phyloP scores from a whole-genome alignment of 2,113 vertebrate species.

The Hystrix brachyura region DNA sequence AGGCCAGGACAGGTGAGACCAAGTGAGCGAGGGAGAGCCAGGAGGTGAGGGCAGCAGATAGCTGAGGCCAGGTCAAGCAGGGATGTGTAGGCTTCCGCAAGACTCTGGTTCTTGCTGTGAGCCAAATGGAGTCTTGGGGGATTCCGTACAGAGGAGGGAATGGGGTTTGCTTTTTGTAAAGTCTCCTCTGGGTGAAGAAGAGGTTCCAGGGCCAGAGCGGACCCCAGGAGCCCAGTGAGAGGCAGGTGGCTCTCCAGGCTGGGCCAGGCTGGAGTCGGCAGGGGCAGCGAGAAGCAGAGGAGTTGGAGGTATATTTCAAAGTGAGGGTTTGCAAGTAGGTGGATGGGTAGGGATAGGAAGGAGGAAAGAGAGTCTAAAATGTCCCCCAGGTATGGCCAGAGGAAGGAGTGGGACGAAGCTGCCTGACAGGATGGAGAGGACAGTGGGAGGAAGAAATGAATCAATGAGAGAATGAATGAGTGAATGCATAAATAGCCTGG shows the following conservation, averaged over 20 bases:
- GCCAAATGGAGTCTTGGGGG: background rate
- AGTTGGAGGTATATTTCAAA: background rate
- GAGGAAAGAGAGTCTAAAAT: background rate
- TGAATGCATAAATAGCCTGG: background rate
- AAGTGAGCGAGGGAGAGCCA: background rate
- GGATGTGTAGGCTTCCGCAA: background rate
- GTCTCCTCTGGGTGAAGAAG: background rate
- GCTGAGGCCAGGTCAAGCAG: fast-evolving
- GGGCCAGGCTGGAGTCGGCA: background rate
- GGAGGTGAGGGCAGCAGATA: background rate
- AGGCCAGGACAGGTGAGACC: background rate
- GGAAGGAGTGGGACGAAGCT: background rate
- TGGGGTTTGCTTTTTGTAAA: background rate
- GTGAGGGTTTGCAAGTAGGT: background rate
- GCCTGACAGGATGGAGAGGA: background rate
- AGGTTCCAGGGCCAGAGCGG: background rate
- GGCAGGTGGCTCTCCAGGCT: background rate
- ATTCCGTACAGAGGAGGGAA: background rate
- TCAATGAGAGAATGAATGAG: background rate
- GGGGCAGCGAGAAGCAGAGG: background rate
- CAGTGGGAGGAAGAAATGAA: background rate
- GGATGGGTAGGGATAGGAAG: background rate
- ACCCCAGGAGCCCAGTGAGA: background rate
- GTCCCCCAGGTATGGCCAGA: background rate
- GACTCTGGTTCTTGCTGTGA: background rate